A percentile compares a stretch with the other conserved stretches of the same genome.
Conservation (phyloP, 2,797 vertebrate genomes). For the Prionace glauca region DNA sequence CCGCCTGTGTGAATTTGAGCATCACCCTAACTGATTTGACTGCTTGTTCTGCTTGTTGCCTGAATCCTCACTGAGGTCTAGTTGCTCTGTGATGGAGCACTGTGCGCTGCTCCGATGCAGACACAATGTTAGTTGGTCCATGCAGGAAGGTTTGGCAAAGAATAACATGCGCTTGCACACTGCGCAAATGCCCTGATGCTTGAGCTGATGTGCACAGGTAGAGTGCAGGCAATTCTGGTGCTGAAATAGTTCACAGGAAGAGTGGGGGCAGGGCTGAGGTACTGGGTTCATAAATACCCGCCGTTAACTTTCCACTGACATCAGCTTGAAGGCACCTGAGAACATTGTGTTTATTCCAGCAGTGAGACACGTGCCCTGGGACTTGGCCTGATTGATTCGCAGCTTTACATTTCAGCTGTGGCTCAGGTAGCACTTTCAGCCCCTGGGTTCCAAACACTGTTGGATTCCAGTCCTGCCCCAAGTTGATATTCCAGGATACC, state of each 20-base stretch:
- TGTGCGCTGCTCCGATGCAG: neutral
- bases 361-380: neutral
- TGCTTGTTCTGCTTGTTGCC: neutral
- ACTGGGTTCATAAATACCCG: neutral
- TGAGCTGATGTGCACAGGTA: too few relatives aligned
- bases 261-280: neutral
- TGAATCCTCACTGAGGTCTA: neutral
- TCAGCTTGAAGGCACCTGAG: neutral
- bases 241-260: neutral
- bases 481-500: neutral
- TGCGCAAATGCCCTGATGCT: neutral
- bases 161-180: neutral
- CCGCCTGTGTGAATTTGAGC: too few relatives aligned
- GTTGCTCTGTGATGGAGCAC: neutral
- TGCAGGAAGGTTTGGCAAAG: neutral
- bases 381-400: neutral
- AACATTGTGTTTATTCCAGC: neutral
- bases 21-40: neutral
- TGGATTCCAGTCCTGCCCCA: neutral
- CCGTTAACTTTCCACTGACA: neutral
- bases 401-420: neutral
- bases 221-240: neutral
- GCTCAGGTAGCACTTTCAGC: neutral
- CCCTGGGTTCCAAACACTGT: neutral
- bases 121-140: neutral